These are phyloP conservation scores for Oryzias sinensis DNA, from an alignment of 2,797 vertebrate genomes.

Conservation along the genomic window DNA sequence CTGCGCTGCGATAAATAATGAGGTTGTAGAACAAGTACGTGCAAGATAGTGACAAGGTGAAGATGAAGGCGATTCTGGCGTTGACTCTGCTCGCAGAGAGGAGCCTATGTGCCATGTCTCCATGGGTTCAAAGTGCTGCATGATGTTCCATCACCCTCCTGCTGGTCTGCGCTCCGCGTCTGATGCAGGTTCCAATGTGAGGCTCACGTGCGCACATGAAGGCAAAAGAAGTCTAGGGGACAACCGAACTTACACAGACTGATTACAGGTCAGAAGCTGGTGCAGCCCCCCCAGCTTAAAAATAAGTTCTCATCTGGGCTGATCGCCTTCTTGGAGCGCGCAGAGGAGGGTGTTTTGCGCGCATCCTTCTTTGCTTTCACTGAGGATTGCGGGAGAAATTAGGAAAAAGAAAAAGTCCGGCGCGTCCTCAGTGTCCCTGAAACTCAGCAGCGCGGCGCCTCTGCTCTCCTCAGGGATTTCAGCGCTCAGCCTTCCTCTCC, in stretches of 20 bases:
- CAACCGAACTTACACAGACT: slow-evolving; percentile 36
- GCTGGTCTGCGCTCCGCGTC: slow-evolving; percentile 38
- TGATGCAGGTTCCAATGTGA: slow-evolving; percentile 44
- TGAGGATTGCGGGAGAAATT: slow-evolving; percentile 1
- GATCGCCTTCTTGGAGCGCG: slow-evolving; percentile 18
- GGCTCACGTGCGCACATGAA: slow-evolving; percentile 30
- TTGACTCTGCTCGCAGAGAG: slow-evolving; percentile 83
- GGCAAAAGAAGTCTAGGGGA: slow-evolving; percentile 33
- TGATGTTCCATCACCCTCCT: slow-evolving; percentile 71
- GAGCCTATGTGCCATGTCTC: slow-evolving; percentile 92
- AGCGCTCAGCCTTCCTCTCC: slow-evolving; percentile 41
- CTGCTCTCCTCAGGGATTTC: slow-evolving; percentile 27
- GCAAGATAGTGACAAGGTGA: slow-evolving; percentile 90
- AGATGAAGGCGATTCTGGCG: slow-evolving; percentile 85
- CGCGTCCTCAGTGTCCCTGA: slow-evolving; percentile 17
- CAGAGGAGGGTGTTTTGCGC: slow-evolving; percentile 15
- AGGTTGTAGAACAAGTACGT: slow-evolving; percentile 89
- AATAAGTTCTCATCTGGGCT: slow-evolving; percentile 33
- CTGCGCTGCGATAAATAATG: slow-evolving; percentile 80
- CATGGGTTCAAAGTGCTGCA: slow-evolving; percentile 82
- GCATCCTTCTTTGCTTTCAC: slow-evolving; percentile 7
- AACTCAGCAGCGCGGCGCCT: slow-evolving; percentile 21
- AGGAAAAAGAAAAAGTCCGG: slow-evolving; percentile 23
- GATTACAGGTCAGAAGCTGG: slow-evolving; percentile 7
- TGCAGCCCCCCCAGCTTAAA: background rate